Evolutionary conservation across 2,797 vertebrate species (phyloP), one percentile per base, ranked within the genome.

Genomic region (Scyliorhinus canicula): DNA sequence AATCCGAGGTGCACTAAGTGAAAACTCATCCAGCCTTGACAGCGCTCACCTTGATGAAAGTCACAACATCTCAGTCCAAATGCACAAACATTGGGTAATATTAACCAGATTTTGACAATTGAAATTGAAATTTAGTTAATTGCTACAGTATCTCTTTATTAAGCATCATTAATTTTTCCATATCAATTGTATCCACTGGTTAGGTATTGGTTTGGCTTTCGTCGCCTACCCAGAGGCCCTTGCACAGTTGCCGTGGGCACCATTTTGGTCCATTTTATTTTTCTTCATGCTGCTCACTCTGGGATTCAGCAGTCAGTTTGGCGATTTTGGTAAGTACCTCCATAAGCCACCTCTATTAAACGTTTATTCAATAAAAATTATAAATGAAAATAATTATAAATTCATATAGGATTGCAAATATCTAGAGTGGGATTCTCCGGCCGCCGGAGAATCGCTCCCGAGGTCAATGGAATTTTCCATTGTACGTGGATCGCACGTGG

Each of bases 161-260:
- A 86, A 52, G 52, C 31, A 55, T 24, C 85, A 88, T 55, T 88
- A 57, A 52, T 88, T 52, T 35, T 50, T 31, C 85, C 11, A 35
- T 24, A 67, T 40, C 93, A 95, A 95, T 3, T 40, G 65, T 60
- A 40, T 7, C 95, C 96, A 44, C 65, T 93, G 3, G 96, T 47
- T 96, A 99, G 99, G 98, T n/a, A 99, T 99, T 96, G 98, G 98
- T 63, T 96, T 99, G 96, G 98, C 98, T 4, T 99, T 99, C 95
- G 98, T 99, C 95, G 98, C 98, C 21, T 99, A 99, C 95, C 99
- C 99, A 93, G 98, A 98, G 94, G 99, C 98, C 95, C 97, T 99
- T 67, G 97, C 98, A 4, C 97, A 98, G 96, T 97, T 99, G 57
- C 99, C 99, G 0, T 96, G 98, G 71, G 98, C 98, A 52, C 98